These are phyloP conservation scores for Anolis sagrei DNA, from an alignment of 2,113 vertebrate species.

Conservation along the genomic window DNA sequence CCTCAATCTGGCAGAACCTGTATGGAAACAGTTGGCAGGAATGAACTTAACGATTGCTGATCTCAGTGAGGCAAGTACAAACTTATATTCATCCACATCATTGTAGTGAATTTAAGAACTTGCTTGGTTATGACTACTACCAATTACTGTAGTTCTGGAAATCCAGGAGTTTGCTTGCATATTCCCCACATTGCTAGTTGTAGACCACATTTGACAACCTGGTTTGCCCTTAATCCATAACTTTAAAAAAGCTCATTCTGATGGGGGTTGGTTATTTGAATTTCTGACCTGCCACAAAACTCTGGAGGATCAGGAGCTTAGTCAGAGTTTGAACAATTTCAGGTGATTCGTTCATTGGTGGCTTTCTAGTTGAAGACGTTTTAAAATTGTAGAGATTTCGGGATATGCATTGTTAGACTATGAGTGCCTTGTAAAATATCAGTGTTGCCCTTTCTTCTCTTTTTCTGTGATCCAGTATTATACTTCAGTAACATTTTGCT, in stretches of 20 bases:
- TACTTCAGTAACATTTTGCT: background rate
- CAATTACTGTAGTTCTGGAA: background rate
- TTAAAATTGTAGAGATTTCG: background rate
- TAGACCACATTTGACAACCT: background rate
- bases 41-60: slow-evolving; percentile 99
- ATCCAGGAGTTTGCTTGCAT: too few relatives aligned
- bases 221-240: background rate
- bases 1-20: slow-evolving; percentile 95
- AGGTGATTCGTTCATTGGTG: background rate
- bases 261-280: background rate
- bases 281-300: background rate
- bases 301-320: background rate
- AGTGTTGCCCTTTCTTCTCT: background rate
- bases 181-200: background rate
- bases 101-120: background rate
- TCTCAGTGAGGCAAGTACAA: slow-evolving; percentile 90
- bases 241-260: background rate
- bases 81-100: background rate
- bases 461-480: background rate
- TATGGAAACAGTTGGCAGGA: slow-evolving; percentile 98
- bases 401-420: background rate
- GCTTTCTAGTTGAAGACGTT: background rate
- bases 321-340: background rate
- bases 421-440: background rate
- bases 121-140: background rate